A percentile compares a stretch with the other conserved stretches of the same genome.
Evolutionary conservation across 35 echinoderm and acorn worm genomes (phyloP).

Genomic region (Amphiura filiformis): DNA sequence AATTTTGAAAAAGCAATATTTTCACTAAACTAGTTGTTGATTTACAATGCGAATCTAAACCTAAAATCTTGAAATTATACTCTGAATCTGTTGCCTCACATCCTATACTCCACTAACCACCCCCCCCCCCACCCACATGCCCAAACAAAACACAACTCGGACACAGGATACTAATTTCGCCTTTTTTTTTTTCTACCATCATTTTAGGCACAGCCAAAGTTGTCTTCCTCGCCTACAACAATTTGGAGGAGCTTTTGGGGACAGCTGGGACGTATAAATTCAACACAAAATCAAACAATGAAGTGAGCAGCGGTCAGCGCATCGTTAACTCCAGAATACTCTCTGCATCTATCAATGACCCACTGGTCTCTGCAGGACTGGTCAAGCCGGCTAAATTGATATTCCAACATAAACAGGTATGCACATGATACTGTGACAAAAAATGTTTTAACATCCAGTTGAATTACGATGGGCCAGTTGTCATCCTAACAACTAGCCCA

Average conservation of each 20-base stretch:
- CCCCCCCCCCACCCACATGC: too few relatives aligned
- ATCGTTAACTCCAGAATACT: constrained; percentile 85
- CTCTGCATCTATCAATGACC: constrained; percentile 72
- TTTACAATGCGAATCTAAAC: too few relatives aligned
- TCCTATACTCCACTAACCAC: too few relatives aligned
- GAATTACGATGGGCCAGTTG: too few relatives aligned
- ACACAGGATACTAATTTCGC: not conserved
- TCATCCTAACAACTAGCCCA: too few relatives aligned
- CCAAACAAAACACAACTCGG: too few relatives aligned
- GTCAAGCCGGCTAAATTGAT: constrained; percentile 54
- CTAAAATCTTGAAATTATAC: too few relatives aligned
- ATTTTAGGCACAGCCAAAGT: constrained; percentile 64
- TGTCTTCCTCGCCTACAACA: constrained; percentile 85
- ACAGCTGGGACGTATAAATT: not conserved
- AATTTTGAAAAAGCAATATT: too few relatives aligned
- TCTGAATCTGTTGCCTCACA: too few relatives aligned
- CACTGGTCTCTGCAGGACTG: constrained; percentile 23
- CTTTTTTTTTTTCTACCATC: not conserved
- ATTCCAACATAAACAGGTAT: constrained; percentile 44
- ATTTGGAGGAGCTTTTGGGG: constrained; percentile 64
- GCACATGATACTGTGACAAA: too few relatives aligned
- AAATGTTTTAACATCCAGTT: too few relatives aligned
- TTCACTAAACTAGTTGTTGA: too few relatives aligned
- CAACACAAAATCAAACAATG: not conserved
- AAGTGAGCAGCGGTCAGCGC: not conserved